A percentile compares a stretch with the other conserved stretches of the same genome.
Evolutionary conservation across 2,113 vertebrate genomes (phyloP).

Genomic region (Tenebrosternarchus preto): DNA sequence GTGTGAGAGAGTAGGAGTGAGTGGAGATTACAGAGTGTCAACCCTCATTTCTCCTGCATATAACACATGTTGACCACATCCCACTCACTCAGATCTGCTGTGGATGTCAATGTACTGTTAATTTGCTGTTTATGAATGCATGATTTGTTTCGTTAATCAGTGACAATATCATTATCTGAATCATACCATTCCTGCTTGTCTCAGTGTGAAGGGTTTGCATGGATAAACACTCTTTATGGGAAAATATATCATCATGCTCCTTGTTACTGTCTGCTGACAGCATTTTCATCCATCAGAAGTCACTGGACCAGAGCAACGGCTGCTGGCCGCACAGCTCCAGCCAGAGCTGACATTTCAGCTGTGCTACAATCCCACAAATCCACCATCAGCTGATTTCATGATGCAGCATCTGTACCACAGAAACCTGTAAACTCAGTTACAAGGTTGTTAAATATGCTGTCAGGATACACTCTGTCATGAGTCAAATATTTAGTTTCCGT

Average conservation of each 20-base stretch:
- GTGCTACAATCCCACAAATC: too few species aligned
- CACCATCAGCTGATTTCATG: too few species aligned
- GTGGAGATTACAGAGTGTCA: too few species aligned
- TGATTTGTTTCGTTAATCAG: slow-evolving; percentile 21
- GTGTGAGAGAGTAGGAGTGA: too few species aligned
- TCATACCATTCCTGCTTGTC: slow-evolving; percentile 8
- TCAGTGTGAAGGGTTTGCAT: background rate
- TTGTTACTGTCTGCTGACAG: slow-evolving; percentile 35
- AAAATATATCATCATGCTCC: slow-evolving; percentile 23
- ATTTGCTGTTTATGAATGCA: slow-evolving; percentile 25
- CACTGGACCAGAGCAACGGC: slow-evolving; percentile 40
- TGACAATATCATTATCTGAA: slow-evolving; percentile 1
- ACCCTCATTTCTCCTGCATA: too few species aligned
- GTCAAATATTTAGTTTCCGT: background rate
- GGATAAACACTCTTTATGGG: background rate
- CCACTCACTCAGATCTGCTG: too few species aligned
- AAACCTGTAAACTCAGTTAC: too few species aligned
- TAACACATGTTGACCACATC: too few species aligned
- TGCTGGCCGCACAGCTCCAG: background rate
- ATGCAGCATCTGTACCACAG: too few species aligned
- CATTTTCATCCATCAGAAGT: slow-evolving; percentile 46
- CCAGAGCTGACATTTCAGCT: too few species aligned
- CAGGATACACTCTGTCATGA: too few species aligned
- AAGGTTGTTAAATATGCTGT: too few species aligned
- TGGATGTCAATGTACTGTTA: background rate